Base-by-base conservation (phyloP, 2,888 invertebrate species). In the Kuschelorhynchus macadamiae region DNA sequence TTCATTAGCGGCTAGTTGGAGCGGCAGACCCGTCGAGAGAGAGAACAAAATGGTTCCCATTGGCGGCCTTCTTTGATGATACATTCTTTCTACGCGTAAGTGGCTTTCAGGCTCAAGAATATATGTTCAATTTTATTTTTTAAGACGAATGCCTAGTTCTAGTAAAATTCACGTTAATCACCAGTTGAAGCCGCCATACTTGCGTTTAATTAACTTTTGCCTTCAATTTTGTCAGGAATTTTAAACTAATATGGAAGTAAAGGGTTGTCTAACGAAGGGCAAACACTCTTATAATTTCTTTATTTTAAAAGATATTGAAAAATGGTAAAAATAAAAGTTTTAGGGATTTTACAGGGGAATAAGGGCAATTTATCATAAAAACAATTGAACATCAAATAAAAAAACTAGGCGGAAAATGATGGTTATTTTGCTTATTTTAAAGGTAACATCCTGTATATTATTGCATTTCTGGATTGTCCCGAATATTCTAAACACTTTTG, bases 1-100 rank as follows among this genome's bases (percentile, higher is more conserved):
- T 68, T 71, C 71, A 71, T 71, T 71, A 71, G 71, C 64, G 65
- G 71, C 56, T 65, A 65, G 67, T 61, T 68, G 67, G 65, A 71
- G 64, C 71, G 63, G 67, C 71, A 67, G 67, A 59, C 63, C 52
- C 47, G 42, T 56, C 53, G 44, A 59, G 57, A 65, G 53, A 59
- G 66, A 65, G 68, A 73, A 76, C 76, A 77, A 76, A 77, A 77
- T 77, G 77, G 76, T 76, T 73, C 76, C 73, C 68, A 74, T 71
- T 72, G 74, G 73, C 76, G 76, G 77, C 64, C 63, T 72, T 67
- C 75, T 77, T 77, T 77, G 77, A 71, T 68, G 62, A 70, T 69
- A 65, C 72, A 75, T 76, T 75, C 75, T 71, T 75, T 70, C 61
- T 67, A 73, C 70, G 72, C 73, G 71, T 71, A 76, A 76, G 74